Percentiles rank a stretch among this genome's conserved stretches.
phyloP scores from a whole-genome alignment of 2,888 invertebrate genomes.

The Chrysolina oricalcia region DNA sequence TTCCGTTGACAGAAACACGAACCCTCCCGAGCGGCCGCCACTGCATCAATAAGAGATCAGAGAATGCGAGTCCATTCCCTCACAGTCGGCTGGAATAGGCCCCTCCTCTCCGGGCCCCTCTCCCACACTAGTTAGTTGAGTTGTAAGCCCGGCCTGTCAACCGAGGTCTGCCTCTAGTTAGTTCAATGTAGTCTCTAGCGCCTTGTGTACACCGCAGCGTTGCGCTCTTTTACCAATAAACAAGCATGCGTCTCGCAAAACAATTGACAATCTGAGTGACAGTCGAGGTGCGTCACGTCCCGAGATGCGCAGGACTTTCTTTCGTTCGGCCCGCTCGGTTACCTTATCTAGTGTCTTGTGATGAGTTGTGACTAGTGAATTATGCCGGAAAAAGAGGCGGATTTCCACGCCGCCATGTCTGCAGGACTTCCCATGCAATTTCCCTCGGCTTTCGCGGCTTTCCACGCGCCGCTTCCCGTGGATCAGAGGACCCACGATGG shows the following conservation, averaged over 20 bases:
- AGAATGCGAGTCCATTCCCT: conserved; percentile 67
- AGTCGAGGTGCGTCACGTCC: conserved; percentile 19
- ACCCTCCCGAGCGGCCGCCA: conserved; percentile 54
- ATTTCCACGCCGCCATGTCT: conserved; percentile 70
- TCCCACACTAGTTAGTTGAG: conserved; percentile 71
- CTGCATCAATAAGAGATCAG: conserved; percentile 63
- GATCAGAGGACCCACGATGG: conserved; percentile 75
- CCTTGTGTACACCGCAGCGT: conserved; percentile 40
- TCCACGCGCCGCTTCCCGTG: conserved; percentile 76
- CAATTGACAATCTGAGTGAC: conserved; percentile 33
- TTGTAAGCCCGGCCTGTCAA: conserved; percentile 73
- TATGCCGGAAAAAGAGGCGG: conserved; percentile 71
- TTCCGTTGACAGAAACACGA: conserved; percentile 2
- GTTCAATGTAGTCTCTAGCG: conserved; percentile 64
- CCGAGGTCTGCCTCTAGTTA: conserved; percentile 68
- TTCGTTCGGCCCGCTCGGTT: conserved; percentile 32
- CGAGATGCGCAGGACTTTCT: conserved; percentile 34
- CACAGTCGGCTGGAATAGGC: conserved; percentile 63
- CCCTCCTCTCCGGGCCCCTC: conserved; percentile 67
- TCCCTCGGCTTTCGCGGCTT: conserved; percentile 74
- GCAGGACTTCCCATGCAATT: conserved; percentile 70
- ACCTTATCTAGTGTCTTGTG: conserved; percentile 46
- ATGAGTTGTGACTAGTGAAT: conserved; percentile 58
- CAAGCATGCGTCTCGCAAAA: conserved; percentile 36
- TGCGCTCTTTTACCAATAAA: conserved; percentile 16